These are phyloP conservation scores for Archocentrus centrarchus DNA, from an alignment of 2,113 vertebrate species.

Conservation along the genomic window DNA sequence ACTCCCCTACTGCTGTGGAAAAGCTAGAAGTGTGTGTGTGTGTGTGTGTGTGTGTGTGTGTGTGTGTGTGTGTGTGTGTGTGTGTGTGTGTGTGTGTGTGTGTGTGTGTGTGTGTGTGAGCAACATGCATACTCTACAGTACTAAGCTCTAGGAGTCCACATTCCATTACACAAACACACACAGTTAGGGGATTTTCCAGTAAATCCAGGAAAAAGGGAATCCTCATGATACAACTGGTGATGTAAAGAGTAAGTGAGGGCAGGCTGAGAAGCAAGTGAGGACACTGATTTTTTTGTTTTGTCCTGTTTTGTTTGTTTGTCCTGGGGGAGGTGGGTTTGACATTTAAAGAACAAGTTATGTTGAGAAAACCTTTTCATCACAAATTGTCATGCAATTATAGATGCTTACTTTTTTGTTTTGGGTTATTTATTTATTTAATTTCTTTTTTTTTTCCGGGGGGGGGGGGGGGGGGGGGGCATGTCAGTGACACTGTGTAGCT, in stretches of 20 bases:
- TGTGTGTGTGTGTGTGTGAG: background rate
- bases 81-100: background rate
- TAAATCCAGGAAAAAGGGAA: constrained; percentile 50
- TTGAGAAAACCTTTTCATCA: background rate
- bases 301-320: background rate
- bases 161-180: constrained; percentile 31
- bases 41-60: background rate
- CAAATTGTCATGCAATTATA: background rate
- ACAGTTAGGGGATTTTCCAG: constrained; percentile 57
- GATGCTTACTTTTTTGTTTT: background rate
- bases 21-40: constrained; percentile 15
- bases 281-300: background rate
- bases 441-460: no score
- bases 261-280: constrained; percentile 7
- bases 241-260: constrained; percentile 25
- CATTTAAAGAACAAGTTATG: background rate
- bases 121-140: constrained; percentile 3
- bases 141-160: background rate
- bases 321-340: background rate
- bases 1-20: constrained; percentile 57
- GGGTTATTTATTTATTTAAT: background rate
- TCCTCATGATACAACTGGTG: constrained; percentile 37
- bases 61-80: background rate
- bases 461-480: no score
- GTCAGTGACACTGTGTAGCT: no score